Conservation (phyloP, 1,140 invertebrate species). For the Meteorus sp. region DNA sequence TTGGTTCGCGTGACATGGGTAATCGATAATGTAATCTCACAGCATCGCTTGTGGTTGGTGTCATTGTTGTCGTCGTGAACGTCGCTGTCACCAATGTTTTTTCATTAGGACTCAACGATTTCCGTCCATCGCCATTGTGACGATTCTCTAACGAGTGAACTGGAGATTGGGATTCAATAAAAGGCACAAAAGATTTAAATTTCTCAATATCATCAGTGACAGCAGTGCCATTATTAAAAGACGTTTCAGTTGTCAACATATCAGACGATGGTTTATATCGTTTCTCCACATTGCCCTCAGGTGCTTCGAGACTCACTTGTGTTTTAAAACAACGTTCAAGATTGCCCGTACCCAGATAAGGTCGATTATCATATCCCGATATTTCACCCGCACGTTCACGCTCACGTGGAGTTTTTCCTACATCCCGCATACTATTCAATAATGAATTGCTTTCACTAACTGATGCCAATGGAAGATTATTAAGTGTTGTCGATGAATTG, state of each 20-base stretch:
- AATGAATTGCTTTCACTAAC: conserved; percentile 14
- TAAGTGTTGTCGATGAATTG: conserved; percentile 6
- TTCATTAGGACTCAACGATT: background rate
- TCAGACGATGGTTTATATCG: conserved; percentile 47
- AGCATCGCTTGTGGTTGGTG: background rate
- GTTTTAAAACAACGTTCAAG: conserved; percentile 46
- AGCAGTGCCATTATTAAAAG: background rate
- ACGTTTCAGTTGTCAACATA: background rate
- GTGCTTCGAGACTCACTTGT: conserved; percentile 47
- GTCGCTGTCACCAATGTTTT: too few relatives aligned
- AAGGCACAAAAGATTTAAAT: conserved; percentile 24
- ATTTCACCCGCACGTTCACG: conserved; percentile 9
- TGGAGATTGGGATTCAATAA: background rate
- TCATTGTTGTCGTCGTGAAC: conserved; percentile 1
- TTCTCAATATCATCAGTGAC: background rate
- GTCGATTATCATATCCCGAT: conserved; percentile 9
- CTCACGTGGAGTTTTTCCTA: conserved; percentile 21
- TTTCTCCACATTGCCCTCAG: conserved; percentile 46
- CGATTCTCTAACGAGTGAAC: background rate
- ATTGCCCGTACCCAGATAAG: conserved; percentile 33
- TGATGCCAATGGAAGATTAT: conserved; percentile 37
- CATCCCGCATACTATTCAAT: background rate
- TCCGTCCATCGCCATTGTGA: background rate
- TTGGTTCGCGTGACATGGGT: conserved; percentile 13
- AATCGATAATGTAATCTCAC: conserved; percentile 8